These are phyloP conservation scores for Harpagoxenus sublaevis DNA, from an alignment of 2,888 invertebrate species.

Conservation along the genomic window DNA sequence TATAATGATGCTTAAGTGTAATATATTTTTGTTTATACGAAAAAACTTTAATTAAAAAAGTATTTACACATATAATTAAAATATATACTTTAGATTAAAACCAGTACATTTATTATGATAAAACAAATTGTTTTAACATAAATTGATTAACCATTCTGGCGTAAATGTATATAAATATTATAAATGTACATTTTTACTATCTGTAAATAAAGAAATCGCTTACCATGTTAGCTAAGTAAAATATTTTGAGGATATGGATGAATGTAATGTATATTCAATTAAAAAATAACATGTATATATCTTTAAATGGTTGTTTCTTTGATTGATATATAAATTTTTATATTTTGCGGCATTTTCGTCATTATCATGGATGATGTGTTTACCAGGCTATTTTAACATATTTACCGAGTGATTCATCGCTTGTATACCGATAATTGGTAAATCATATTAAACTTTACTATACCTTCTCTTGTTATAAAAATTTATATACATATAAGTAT, in stretches of 20 bases:
- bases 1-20: background rate
- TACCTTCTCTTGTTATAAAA: background rate
- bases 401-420: background rate
- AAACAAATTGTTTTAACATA: background rate
- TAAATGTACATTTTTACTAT: slow-evolving; percentile 12
- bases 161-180: background rate
- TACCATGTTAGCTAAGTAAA: background rate
- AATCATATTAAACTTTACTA: background rate
- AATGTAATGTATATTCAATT: background rate
- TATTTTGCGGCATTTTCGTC: background rate
- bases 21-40: background rate
- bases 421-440: slow-evolving; percentile 20
- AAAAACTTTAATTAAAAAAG: background rate
- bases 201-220: background rate
- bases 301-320: background rate
- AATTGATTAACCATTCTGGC: background rate
- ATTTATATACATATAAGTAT: background rate
- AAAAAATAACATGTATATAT: background rate
- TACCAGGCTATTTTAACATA: background rate
- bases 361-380: background rate
- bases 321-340: background rate
- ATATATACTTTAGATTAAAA: background rate
- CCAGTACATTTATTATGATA: background rate
- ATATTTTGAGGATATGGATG: background rate
- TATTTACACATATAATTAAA: background rate